Evolutionary conservation across 2,888 invertebrate species (phyloP), one percentile per base, ranked within the genome.

Genomic region (Lithophane ornitopus): DNA sequence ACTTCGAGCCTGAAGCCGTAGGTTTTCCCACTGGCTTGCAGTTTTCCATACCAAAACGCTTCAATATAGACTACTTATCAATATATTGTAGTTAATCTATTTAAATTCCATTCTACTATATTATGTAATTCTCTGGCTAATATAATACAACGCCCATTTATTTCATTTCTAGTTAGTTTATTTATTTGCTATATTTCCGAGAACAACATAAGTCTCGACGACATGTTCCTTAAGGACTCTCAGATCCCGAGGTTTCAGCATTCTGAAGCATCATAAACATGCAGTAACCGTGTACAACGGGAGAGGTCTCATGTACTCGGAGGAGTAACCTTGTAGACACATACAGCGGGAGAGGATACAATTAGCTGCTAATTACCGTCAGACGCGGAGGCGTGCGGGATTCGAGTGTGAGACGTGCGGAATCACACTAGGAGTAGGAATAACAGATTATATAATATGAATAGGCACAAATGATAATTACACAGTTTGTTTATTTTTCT

Each of bases 291-390:
- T 52, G 59, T 9, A n/a, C n/a, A 41, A 41, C 22, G 58, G 39
- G 12, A 39, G 34, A 49, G 39, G 39, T 19, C 68, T 26, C 26
- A 12, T 19, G 26, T 19, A 39, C 39, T 26, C n/a, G 26, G 9
- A 22, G 28, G 28, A 52, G 49, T 46, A 26, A 63, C 41, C 68
- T 26, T 26, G 70, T 8, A n/a, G 9, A 39, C 44, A 54, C 61
- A 16, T 22, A 67, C 68, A 22, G 19, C 63, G 41, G 16, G n/a
- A 16, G 34, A 34, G 34, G 34, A 34, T 34, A 34, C 34, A 34
- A 71, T 80, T 68, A 76, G 63, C 56, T 28, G 28, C 80, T 34
- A 71, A 80, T 81, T 81, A 81, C n/a, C 34, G 34, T 34, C 63
- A 54, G 49, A 58, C n/a, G 72, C 46, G 41, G 52, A 78, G 65